Base-by-base conservation (phyloP, 2,797 vertebrate genomes). In the Rhinella marina region DNA sequence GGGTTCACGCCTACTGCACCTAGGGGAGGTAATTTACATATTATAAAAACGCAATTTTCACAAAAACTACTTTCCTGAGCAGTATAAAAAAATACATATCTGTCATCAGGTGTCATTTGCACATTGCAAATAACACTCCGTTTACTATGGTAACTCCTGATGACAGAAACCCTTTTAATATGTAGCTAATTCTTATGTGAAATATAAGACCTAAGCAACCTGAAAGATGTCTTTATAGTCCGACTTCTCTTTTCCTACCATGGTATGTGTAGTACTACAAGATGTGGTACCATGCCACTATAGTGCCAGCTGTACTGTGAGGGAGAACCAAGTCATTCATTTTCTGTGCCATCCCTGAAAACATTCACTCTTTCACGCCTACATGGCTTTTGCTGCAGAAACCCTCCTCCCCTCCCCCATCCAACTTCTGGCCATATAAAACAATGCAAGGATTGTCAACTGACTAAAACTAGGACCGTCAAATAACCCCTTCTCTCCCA, bases 371-470 rank as follows among this genome's bases (percentile, higher is more conserved):
- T 50, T 11, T 75, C 1, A 84, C 8, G 82, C 70, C 70, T 61
- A 48, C 27, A 76, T 57, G 76, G 21, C 13, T n/a, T 84, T 27
- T 52, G 32, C 81, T 75, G 8, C 23, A 48, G 7, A 7, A 61
- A 10, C 48, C 0, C 27, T n/a, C 52, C 59, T 29, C 9, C 83
- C 72, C n/a, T 62, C 72, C 70, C 82, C 68, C 41, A 21, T 76
- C 68, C 41, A 17, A 84, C 27, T 7, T 16, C 70, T 84, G 82
- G 52, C 62, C 29, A 50, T 41, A 19, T n/a, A 57, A 75, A 61
- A 84, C 82, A 84, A 75, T 48, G 72, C 6, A 59, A 72, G 32
- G 17, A 75, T 84, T 84, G 82, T 75, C 82, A 32, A n/a, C 12
- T 32, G 6, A 59, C 25, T 52, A 50, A 13, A 57, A 7, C 66